Evolutionary conservation across 2,797 vertebrate genomes (phyloP).

Genomic region (Acanthurus tractus): DNA sequence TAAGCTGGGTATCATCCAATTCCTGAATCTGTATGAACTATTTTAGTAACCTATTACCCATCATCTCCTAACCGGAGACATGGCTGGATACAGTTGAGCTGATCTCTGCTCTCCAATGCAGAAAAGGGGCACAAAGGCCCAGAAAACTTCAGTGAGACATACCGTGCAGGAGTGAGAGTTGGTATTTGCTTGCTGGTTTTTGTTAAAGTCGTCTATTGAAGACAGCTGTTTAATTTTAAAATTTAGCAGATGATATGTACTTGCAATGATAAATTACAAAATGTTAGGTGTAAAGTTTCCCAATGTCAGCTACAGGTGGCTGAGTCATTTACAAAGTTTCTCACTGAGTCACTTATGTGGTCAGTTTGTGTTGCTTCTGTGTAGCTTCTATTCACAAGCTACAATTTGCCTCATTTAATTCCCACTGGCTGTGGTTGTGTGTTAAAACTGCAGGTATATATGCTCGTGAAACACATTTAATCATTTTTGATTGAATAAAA

Average conservation of each 20-base stretch:
- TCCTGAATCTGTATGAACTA: background rate
- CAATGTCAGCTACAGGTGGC: background rate
- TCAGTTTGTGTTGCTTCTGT: conserved; percentile 2
- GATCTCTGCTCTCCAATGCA: background rate
- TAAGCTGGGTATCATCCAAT: background rate
- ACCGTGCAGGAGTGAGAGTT: background rate
- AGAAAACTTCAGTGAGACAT: background rate
- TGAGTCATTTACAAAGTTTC: background rate
- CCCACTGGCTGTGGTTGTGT: background rate
- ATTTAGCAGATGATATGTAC: background rate
- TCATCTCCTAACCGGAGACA: background rate
- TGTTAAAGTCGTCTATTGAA: background rate
- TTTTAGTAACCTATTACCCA: background rate
- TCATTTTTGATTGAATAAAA: background rate
- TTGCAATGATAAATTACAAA: background rate
- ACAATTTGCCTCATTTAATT: background rate
- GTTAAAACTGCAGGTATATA: background rate
- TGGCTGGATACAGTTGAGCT: background rate
- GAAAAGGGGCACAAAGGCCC: background rate
- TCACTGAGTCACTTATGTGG: background rate
- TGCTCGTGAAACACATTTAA: background rate
- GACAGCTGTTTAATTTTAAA: background rate
- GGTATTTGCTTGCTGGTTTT: background rate
- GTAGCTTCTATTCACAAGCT: background rate
- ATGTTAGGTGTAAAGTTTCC: background rate